Conservation (phyloP, 1,140 invertebrate species). For the Harlomillsia oculata region DNA sequence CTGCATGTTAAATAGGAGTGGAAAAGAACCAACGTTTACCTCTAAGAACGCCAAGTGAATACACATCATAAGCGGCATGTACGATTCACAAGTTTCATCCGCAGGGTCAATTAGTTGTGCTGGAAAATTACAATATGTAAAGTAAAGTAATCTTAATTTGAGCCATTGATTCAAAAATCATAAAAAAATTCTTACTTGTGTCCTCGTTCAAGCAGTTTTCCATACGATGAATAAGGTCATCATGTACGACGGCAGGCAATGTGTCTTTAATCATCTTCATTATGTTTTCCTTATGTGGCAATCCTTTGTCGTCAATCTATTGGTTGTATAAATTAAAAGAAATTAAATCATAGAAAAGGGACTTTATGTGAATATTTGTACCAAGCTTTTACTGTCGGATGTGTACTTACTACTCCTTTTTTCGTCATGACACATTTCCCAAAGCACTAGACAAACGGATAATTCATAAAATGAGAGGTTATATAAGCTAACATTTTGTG, state of each 20-base stretch:
- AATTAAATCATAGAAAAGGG: too few species aligned
- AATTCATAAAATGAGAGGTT: neutral
- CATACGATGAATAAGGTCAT: constrained; percentile 10
- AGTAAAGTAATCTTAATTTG: neutral
- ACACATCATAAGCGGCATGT: constrained; percentile 15
- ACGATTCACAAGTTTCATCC: constrained; percentile 12
- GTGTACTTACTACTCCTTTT: constrained; percentile 10
- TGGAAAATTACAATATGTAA: neutral
- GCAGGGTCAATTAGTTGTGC: constrained; percentile 12
- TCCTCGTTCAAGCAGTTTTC: constrained; percentile 5
- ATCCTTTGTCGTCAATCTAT: constrained; percentile 20
- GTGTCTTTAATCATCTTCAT: constrained; percentile 7
- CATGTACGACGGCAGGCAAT: constrained; percentile 16
- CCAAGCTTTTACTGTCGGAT: neutral
- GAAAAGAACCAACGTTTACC: neutral
- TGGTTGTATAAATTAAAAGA: too few species aligned
- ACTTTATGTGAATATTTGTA: neutral
- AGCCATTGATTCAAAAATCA: neutral
- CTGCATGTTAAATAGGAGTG: neutral
- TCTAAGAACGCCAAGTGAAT: constrained; percentile 17
- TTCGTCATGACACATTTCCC: constrained; percentile 20
- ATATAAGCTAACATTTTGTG: too few species aligned
- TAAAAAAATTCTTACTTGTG: constrained; percentile 3
- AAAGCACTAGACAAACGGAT: constrained; percentile 27
- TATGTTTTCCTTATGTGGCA: constrained; percentile 23